Conservation (phyloP, 2,797 vertebrate species). For the Danio tinwini region DNA sequence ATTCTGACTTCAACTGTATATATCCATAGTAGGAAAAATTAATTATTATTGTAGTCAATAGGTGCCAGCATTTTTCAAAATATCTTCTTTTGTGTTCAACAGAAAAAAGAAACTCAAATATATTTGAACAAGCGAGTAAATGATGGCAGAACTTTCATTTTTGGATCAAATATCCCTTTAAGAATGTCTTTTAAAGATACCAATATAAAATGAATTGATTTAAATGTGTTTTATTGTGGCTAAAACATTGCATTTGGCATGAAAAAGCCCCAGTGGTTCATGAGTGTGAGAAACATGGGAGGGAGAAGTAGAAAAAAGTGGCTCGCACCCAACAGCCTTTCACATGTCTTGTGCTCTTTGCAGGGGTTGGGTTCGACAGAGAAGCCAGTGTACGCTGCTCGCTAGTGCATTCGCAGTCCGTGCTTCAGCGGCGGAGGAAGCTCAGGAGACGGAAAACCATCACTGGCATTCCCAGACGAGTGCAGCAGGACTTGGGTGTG, state of each 20-base stretch:
- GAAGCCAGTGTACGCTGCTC: slow-evolving; percentile 99
- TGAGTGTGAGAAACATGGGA: slow-evolving; percentile 61
- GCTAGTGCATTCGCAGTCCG: slow-evolving; percentile 98
- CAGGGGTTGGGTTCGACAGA: slow-evolving; percentile 99
- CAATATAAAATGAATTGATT: not conserved
- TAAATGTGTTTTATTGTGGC: not conserved
- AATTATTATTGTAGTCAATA: too few relatives aligned
- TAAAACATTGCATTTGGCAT: not conserved
- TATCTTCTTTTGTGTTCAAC: too few relatives aligned
- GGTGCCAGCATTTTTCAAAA: too few relatives aligned
- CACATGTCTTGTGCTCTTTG: slow-evolving; percentile 71
- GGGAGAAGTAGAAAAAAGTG: slow-evolving; percentile 44
- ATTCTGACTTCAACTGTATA: too few relatives aligned
- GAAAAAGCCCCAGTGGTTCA: slow-evolving; percentile 28
- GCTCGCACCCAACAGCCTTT: slow-evolving; percentile 71
- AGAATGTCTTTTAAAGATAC: not conserved
- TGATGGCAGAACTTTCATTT: too few relatives aligned
- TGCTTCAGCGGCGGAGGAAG: slow-evolving; percentile 96
- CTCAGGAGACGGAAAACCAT: slow-evolving; percentile 98
- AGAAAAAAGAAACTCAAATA: too few relatives aligned
- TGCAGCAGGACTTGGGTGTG: slow-evolving; percentile 99
- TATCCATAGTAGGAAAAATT: too few relatives aligned
- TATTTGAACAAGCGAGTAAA: too few relatives aligned
- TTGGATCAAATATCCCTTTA: not conserved
- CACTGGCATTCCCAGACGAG: slow-evolving; percentile 98